Evolutionary conservation across 2,797 vertebrate species (phyloP).

Genomic region (Pseudopleuronectes americanus): DNA sequence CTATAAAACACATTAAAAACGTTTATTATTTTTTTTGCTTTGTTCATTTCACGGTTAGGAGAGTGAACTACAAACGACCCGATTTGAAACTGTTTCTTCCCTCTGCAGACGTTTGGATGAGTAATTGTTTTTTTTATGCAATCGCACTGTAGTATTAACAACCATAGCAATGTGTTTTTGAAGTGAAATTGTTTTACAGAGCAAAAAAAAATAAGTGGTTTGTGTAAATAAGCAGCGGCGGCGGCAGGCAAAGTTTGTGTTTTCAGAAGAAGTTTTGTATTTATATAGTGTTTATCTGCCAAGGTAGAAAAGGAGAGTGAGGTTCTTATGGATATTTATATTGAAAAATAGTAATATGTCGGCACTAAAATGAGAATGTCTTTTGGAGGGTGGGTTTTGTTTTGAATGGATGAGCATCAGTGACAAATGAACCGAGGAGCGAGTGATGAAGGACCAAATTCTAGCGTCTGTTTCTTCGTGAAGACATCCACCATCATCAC

Average conservation of each 20-base stretch:
- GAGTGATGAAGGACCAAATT: conserved; percentile 39
- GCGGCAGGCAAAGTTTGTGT: conserved; percentile 64
- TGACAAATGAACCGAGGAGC: conserved; percentile 13
- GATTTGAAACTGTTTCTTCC: conserved; percentile 44
- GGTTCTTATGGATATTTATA: conserved; percentile 44
- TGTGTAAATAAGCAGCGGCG: conserved; percentile 68
- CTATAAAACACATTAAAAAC: conserved; percentile 44
- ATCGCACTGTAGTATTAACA: conserved; percentile 55
- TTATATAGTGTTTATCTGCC: conserved; percentile 58
- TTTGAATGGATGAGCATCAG: conserved; percentile 12
- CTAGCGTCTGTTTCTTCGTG: not conserved
- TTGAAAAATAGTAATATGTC: conserved; percentile 41
- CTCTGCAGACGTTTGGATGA: conserved; percentile 46
- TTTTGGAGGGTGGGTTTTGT: conserved; percentile 4
- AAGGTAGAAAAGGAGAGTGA: conserved; percentile 41
- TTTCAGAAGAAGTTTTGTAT: conserved; percentile 71
- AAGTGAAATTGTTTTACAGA: conserved; percentile 50
- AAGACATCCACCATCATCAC: not conserved
- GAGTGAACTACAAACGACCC: conserved; percentile 43
- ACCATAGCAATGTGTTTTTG: conserved; percentile 52
- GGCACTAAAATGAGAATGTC: conserved; percentile 43
- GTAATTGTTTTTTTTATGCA: conserved; percentile 72
- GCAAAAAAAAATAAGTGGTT: conserved; percentile 40
- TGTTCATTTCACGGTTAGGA: conserved; percentile 52
- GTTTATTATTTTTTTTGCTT: conserved; percentile 31